phyloP scores from a whole-genome alignment of 1,140 invertebrate species.

The Lucilia cuprina region DNA sequence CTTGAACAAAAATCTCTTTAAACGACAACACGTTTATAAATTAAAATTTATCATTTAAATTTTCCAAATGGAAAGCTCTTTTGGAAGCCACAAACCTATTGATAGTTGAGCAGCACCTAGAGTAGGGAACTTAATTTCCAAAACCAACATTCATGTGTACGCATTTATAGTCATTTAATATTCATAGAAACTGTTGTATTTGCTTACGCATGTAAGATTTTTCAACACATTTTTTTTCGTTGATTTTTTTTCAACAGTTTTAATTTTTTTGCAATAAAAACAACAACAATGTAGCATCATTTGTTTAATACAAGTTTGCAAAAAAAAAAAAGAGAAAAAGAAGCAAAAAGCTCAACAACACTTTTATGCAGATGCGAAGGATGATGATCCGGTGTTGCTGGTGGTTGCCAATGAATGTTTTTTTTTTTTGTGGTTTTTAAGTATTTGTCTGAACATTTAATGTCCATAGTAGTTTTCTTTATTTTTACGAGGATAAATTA shows the following conservation, averaged over 20 bases:
- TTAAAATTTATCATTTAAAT: too few species aligned
- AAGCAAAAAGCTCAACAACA: too few species aligned
- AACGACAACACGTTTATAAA: too few species aligned
- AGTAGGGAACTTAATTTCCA: neutral
- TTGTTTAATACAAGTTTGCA: neutral
- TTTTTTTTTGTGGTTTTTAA: neutral
- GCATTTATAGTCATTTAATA: neutral
- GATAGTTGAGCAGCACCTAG: neutral
- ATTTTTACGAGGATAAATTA: conserved; percentile 3
- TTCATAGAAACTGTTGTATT: neutral
- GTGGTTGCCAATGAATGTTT: neutral
- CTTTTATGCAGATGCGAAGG: neutral
- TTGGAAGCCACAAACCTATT: too few species aligned
- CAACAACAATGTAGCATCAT: neutral
- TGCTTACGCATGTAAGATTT: neutral
- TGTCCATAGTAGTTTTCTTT: neutral
- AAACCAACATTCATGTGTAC: neutral
- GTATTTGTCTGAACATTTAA: neutral
- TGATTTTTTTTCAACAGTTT: neutral
- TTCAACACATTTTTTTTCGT: neutral
- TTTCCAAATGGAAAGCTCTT: too few species aligned
- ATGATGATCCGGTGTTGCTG: too few species aligned
- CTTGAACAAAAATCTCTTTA: too few species aligned
- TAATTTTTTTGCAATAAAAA: neutral
- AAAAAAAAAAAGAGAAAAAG: too few species aligned